phyloP scores from a whole-genome alignment of 2,113 vertebrate species.

The Lichenostomus cassidix region DNA sequence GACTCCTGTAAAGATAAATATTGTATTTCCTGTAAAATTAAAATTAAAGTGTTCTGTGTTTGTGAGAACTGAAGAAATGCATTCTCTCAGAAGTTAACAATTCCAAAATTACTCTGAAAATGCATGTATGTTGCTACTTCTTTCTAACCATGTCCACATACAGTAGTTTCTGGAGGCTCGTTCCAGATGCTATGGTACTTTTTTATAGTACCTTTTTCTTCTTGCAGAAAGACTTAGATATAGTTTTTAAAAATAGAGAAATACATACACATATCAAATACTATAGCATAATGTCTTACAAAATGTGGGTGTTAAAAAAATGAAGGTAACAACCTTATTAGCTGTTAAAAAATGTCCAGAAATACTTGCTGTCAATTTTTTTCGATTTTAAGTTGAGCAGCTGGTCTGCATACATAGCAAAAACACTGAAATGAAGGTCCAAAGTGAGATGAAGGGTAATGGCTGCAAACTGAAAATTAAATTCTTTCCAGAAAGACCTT shows the following conservation, averaged over 20 bases:
- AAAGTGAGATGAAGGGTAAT: not conserved
- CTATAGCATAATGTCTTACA: not conserved
- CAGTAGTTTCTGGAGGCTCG: not conserved
- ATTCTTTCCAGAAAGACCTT: not conserved
- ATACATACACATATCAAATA: not conserved
- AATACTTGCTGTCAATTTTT: not conserved
- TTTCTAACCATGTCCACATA: not conserved
- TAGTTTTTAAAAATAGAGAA: not conserved
- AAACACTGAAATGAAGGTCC: not conserved
- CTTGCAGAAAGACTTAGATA: not conserved
- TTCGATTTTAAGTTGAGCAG: not conserved
- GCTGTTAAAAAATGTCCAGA: not conserved
- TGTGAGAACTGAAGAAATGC: not conserved
- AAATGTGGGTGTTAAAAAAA: not conserved
- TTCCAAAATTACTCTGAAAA: not conserved
- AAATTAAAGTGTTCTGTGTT: not conserved
- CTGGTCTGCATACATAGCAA: not conserved
- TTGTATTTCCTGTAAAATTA: not conserved
- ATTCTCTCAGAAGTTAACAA: not conserved
- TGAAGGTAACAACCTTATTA: not conserved
- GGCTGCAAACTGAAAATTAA: not conserved
- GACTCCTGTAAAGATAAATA: not conserved
- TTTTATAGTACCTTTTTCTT: not conserved
- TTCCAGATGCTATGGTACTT: not conserved
- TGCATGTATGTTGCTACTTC: not conserved